These are phyloP conservation scores for Apogon hyalosoma DNA, from an alignment of 2,797 vertebrate genomes.

Conservation along the genomic window DNA sequence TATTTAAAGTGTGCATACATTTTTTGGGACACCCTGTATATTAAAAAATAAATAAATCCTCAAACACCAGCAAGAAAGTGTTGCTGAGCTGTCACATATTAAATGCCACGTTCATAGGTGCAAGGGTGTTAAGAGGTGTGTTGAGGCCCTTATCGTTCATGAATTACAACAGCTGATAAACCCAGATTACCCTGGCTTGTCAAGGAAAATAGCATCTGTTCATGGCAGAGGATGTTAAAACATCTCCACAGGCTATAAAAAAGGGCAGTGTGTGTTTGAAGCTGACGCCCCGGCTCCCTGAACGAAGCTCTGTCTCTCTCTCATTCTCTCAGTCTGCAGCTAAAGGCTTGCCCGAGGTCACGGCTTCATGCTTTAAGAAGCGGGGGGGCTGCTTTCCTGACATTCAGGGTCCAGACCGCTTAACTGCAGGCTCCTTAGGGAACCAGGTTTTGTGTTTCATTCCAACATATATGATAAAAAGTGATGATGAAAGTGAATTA, in stretches of 20 bases:
- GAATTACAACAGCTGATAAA: conserved; percentile 55
- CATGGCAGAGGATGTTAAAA: conserved; percentile 44
- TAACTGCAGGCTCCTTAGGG: conserved; percentile 43
- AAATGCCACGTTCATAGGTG: conserved; percentile 29
- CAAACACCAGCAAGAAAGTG: neutral
- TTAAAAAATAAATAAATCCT: neutral
- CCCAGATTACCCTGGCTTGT: conserved; percentile 38
- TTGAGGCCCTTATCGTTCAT: conserved; percentile 13
- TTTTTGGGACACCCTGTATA: too few species aligned
- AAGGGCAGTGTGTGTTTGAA: conserved; percentile 40
- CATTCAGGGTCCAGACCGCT: conserved; percentile 16
- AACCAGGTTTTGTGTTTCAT: conserved; percentile 21
- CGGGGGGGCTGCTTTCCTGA: neutral
- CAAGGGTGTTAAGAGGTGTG: conserved; percentile 21
- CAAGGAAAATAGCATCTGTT: conserved; percentile 46
- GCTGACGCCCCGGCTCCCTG: conserved; percentile 21
- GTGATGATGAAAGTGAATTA: conserved; percentile 70
- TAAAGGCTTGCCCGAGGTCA: conserved; percentile 38
- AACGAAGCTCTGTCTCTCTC: conserved; percentile 9
- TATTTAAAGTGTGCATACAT: too few species aligned
- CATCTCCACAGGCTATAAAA: conserved; percentile 39
- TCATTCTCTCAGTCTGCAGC: conserved; percentile 21
- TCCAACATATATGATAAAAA: conserved; percentile 56
- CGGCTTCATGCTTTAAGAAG: neutral
- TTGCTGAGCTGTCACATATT: neutral